Evolutionary conservation across 2,797 vertebrate species (phyloP), one percentile per base, ranked within the genome.

Genomic region (Onychomys torridus): DNA sequence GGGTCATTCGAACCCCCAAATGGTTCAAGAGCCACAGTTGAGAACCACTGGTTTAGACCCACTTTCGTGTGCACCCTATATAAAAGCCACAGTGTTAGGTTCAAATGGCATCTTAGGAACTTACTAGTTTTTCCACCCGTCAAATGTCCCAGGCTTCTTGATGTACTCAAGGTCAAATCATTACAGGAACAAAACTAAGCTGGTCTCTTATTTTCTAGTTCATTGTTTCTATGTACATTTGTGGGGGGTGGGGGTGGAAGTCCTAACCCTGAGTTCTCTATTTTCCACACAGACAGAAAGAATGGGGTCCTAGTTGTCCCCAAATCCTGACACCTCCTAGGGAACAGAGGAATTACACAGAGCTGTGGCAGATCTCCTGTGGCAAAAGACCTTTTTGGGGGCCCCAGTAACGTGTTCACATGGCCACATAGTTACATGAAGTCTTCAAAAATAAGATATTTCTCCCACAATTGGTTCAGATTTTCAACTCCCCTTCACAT

Each of bases 181-280:
- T 34, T 85, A 16, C 23, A 59, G 9, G 25, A 40, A 21, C 29
- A 89, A 90, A 92, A 61, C 10, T 67, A 81, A 34, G 27, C 40
- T 29, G 81, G 17, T 63, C 32, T 90, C 43, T 71, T 93, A 25
- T 82, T 91, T 85, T 49, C 78, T 85, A 49, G 21, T 43, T 96
- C 32, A 43, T 11, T 34, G 13, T 49, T 57, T 91, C 88, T 75
- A 96, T 63, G 19, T 63, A 4, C 17, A 43, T 82, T 87, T 57
- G 55, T 4, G 16, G 55, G 55, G 55, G 32, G 57, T 5, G 14
- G 16, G 19, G 4, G 29, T 1, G 32, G 13, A 32, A 0, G 12
- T 61, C 17, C 49, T 65, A 73, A n/a, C 85, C 86, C 29, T 52
- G 61, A 81, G 69, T 86, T 82, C 49, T 87, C 57, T 92, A 2